A percentile compares a stretch with the other conserved stretches of the same genome.
These are phyloP conservation scores for Leucoma salicis DNA, from an alignment of 2,888 invertebrate genomes.

Conservation along the genomic window DNA sequence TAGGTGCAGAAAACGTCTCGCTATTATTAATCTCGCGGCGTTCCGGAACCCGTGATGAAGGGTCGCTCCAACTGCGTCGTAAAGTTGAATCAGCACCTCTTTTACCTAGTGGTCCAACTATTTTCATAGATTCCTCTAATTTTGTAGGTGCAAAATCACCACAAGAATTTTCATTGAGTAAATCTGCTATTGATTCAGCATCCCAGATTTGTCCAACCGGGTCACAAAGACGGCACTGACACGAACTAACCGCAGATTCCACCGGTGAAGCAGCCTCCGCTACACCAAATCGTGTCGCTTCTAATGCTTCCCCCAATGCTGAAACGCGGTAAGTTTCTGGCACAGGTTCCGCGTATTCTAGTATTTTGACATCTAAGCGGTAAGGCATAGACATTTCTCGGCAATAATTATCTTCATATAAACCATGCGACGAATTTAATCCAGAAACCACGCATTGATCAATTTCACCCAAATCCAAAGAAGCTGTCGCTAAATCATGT, in stretches of 20 bases:
- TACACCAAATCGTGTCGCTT: slow-evolving; percentile 72
- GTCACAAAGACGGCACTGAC: slow-evolving; percentile 90
- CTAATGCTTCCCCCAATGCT: slow-evolving; percentile 78
- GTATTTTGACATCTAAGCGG: slow-evolving; percentile 69
- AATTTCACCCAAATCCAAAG: slow-evolving; percentile 69
- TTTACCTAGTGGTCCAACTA: slow-evolving; percentile 68
- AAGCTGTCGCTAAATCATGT: slow-evolving; percentile 64
- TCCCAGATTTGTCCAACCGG: slow-evolving; percentile 89
- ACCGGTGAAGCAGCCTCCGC: slow-evolving; percentile 70
- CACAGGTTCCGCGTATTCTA: slow-evolving; percentile 65
- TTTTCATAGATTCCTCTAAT: slow-evolving; percentile 77
- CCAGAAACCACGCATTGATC: slow-evolving; percentile 71
- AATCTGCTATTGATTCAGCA: slow-evolving; percentile 82
- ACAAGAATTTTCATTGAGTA: slow-evolving; percentile 74
- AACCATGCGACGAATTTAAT: slow-evolving; percentile 56
- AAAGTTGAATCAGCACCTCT: slow-evolving; percentile 70
- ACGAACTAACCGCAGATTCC: slow-evolving; percentile 77
- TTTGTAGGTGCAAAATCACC: slow-evolving; percentile 75
- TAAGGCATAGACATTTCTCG: slow-evolving; percentile 77
- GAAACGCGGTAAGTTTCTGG: slow-evolving; percentile 73
- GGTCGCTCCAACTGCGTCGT: slow-evolving; percentile 85
- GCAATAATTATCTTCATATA: slow-evolving; percentile 76
- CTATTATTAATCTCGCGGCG: slow-evolving; percentile 57
- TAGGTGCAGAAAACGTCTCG: slow-evolving; percentile 69
- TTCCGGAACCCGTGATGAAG: slow-evolving; percentile 74